These are phyloP conservation scores for Passerina amoena DNA, from an alignment of 2,113 vertebrate genomes.

Conservation along the genomic window DNA sequence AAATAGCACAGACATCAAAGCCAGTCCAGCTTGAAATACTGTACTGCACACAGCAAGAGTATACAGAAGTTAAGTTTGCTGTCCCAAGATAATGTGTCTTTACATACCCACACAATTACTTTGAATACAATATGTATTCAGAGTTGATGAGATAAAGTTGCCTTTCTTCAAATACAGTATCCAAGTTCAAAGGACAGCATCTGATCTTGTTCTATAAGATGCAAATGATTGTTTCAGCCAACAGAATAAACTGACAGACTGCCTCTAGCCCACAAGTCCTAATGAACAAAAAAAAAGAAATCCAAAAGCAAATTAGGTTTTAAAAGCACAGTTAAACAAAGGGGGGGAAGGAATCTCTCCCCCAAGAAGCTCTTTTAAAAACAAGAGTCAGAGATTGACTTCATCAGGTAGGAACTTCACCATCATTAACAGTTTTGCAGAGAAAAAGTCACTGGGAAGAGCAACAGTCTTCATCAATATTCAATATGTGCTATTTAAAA, in stretches of 20 bases:
- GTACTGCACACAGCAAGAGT: background rate
- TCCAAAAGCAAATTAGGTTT: background rate
- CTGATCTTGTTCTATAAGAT: background rate
- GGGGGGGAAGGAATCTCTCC: background rate
- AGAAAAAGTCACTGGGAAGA: background rate
- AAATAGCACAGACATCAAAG: background rate
- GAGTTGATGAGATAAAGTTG: slow-evolving; percentile 13
- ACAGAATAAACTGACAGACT: background rate
- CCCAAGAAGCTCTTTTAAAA: background rate
- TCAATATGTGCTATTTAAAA: background rate
- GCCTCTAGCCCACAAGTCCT: background rate
- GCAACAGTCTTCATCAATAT: background rate
- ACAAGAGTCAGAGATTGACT: background rate
- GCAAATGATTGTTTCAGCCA: background rate
- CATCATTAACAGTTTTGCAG: background rate
- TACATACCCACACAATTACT: background rate
- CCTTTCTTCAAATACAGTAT: slow-evolving; percentile 18
- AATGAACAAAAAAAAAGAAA: background rate
- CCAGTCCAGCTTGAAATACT: background rate
- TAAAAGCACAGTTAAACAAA: background rate
- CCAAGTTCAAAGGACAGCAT: slow-evolving; percentile 10
- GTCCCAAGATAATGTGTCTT: background rate
- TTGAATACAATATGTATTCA: background rate
- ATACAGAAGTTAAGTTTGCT: background rate
- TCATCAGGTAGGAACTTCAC: background rate